A percentile compares a stretch with the other conserved stretches of the same genome.
Evolutionary conservation across 2,888 invertebrate genomes (phyloP).

Genomic region (Cylindroiulus punctatus): DNA sequence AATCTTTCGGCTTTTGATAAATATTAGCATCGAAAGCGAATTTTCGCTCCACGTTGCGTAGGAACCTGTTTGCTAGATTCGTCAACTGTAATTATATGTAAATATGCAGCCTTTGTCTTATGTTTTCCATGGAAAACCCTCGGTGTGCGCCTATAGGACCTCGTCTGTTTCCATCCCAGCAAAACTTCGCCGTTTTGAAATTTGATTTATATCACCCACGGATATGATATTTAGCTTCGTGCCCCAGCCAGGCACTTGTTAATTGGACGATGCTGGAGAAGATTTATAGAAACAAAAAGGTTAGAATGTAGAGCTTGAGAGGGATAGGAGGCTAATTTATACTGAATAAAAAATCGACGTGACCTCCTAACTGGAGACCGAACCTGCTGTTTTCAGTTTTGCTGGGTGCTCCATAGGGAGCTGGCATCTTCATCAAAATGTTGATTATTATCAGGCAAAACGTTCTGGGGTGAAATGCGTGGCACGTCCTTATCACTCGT

Average conservation of each 20-base stretch:
- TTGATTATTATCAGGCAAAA: constrained; percentile 34
- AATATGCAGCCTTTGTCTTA: constrained; percentile 9
- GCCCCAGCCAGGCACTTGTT: constrained; percentile 20
- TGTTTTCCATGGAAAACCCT: background rate
- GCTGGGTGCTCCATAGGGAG: background rate
- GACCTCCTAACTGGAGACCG: constrained; percentile 16
- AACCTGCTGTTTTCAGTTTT: constrained; percentile 21
- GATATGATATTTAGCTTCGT: constrained; percentile 4
- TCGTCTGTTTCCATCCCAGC: background rate
- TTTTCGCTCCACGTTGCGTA: background rate
- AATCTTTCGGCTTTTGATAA: background rate
- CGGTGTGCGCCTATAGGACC: background rate
- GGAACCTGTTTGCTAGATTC: constrained; percentile 21
- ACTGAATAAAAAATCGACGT: constrained; percentile 23
- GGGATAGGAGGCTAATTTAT: constrained; percentile 25
- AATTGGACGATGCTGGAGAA: constrained; percentile 29
- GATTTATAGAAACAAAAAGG: constrained; percentile 34
- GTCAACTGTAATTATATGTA: constrained; percentile 12
- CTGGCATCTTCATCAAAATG: constrained; percentile 38
- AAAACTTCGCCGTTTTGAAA: background rate
- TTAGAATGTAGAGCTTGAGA: background rate
- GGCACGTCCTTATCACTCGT: background rate
- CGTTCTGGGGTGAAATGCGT: constrained; percentile 6
- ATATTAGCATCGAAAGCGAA: constrained; percentile 38
- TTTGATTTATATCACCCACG: constrained; percentile 19